Percentiles rank a stretch among this genome's conserved stretches.
phyloP scores from a whole-genome alignment of 2,113 vertebrate species.

The Crotophaga sulcirostris region DNA sequence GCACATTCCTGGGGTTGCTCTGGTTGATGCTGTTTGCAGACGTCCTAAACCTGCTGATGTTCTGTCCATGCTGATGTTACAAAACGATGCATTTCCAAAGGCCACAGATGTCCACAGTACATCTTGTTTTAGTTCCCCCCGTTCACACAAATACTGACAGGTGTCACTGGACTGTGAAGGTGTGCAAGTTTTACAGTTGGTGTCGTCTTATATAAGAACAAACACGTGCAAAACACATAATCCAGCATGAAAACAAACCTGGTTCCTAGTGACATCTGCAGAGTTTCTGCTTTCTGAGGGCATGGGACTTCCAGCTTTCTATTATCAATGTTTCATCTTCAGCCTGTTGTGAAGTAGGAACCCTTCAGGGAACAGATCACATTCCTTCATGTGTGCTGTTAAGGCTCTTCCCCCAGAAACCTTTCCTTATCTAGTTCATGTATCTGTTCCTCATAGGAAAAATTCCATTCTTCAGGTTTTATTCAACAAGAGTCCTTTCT shows the following conservation, averaged over 20 bases:
- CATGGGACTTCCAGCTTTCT: neutral
- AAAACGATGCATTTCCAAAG: neutral
- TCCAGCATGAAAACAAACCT: neutral
- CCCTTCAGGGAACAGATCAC: neutral
- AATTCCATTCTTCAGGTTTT: neutral
- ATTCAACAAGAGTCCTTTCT: neutral
- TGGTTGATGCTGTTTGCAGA: neutral
- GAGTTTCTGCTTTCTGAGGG: neutral
- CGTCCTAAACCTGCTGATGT: fast-evolving
- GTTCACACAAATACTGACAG: neutral
- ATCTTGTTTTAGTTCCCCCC: neutral
- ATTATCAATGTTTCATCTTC: neutral
- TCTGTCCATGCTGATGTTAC: neutral
- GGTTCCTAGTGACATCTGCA: neutral
- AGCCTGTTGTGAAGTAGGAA: neutral
- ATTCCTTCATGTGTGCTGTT: neutral
- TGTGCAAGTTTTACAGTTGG: neutral
- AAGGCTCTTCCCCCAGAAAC: neutral
- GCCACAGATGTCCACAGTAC: neutral
- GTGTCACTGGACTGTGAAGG: neutral
- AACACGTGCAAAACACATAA: neutral
- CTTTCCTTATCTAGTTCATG: neutral
- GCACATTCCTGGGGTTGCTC: neutral
- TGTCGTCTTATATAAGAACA: neutral
- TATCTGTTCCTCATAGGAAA: neutral